These are phyloP conservation scores for Ara ararauna DNA, from an alignment of 2,797 vertebrate genomes.

Conservation along the genomic window DNA sequence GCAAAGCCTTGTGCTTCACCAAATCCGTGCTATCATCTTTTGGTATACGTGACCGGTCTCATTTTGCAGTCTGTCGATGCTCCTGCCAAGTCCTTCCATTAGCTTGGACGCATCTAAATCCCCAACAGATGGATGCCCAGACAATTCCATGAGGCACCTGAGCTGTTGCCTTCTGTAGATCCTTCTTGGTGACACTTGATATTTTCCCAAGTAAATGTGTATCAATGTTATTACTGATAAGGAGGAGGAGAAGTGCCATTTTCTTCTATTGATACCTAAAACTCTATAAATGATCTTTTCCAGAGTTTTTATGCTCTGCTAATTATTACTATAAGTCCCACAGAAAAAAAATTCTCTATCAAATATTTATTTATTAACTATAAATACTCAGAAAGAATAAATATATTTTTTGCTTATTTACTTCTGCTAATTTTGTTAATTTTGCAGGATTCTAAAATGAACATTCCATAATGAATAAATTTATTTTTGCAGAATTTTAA, in stretches of 20 bases:
- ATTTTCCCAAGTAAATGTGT: not conserved
- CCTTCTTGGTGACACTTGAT: not conserved
- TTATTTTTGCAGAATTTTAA: not conserved
- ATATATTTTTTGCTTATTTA: not conserved
- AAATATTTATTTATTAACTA: not conserved
- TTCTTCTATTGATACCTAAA: not conserved
- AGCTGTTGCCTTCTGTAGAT: not conserved
- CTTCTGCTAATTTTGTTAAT: not conserved
- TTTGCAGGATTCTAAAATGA: not conserved
- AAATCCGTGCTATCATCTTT: not conserved
- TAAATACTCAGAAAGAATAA: not conserved
- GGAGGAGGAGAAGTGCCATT: not conserved
- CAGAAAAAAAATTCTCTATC: not conserved
- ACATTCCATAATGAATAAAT: not conserved
- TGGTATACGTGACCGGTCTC: not conserved
- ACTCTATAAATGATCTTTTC: not conserved
- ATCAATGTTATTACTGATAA: rapidly evolving
- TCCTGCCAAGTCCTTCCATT: not conserved
- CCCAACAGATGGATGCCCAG: not conserved
- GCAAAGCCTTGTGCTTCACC: not conserved
- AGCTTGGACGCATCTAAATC: not conserved
- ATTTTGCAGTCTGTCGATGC: not conserved
- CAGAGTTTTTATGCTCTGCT: not conserved
- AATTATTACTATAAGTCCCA: not conserved
- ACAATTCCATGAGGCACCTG: not conserved